Evolutionary conservation across 2,888 invertebrate genomes (phyloP).

Genomic region (Acleris holmiana): DNA sequence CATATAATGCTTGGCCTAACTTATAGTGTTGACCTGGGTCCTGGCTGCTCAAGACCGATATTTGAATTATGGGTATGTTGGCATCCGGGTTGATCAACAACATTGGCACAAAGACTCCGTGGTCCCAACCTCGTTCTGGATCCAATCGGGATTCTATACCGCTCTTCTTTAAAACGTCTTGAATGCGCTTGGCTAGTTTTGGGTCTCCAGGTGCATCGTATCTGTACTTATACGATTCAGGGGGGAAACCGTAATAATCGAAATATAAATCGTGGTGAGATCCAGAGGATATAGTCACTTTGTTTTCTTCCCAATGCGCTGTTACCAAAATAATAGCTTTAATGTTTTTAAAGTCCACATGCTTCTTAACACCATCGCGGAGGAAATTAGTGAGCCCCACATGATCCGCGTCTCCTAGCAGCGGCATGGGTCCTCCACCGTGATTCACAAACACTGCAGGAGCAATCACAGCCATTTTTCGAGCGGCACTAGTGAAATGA

Average conservation of each 20-base stretch:
- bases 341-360: conserved; percentile 65
- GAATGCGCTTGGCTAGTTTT: conserved; percentile 62
- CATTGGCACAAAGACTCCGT: conserved; percentile 81
- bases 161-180: conserved; percentile 58
- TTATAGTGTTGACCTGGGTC: conserved; percentile 70
- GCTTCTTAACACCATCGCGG: conserved; percentile 68
- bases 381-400: conserved; percentile 67
- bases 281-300: conserved; percentile 74
- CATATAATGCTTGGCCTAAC: conserved; percentile 62
- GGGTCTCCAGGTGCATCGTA: conserved; percentile 75
- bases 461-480: conserved; percentile 67
- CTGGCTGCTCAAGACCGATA: conserved; percentile 70
- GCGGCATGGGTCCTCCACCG: conserved; percentile 57
- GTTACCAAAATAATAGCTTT: conserved; percentile 76
- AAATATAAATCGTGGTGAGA: conserved; percentile 72
- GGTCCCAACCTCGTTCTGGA: conserved; percentile 75
- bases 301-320: conserved; percentile 75
- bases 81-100: conserved; percentile 74
- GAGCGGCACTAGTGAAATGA: conserved; percentile 61
- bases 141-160: conserved; percentile 71
- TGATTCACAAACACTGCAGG: conserved; percentile 61
- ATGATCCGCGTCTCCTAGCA: conserved; percentile 65
- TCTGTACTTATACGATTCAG: conserved; percentile 73
- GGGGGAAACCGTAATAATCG: conserved; percentile 78
- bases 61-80: conserved; percentile 72